Evolutionary conservation across 2,888 invertebrate species (phyloP), one percentile per base, ranked within the genome.

Genomic region (Nycteola revayana): DNA sequence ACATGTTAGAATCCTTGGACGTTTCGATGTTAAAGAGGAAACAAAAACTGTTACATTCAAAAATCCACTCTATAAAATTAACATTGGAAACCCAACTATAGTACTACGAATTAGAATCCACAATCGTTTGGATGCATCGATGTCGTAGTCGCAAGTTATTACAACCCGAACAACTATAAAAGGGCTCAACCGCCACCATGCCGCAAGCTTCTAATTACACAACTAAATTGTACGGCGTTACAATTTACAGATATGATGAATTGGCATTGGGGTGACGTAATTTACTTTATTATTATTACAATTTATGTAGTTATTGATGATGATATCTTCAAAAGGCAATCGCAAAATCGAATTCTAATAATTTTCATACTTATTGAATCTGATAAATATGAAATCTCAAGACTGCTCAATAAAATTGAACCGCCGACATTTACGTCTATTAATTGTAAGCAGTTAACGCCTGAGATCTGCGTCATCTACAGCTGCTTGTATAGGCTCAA

Each of bases 121-220:
- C 66, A 68, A 69, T 67, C 70, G 70, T 66, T 57, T 64, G 56
- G 66, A 68, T 69, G 64, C 74, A 71, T 48, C 64, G 31, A 51
- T 53, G 41, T 46, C 47, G 39, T 64, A 53, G 42, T 46, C 51
- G 50, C 47, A 50, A 42, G 49, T 60, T 52, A 49, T 42, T 27
- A 49, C 29, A 47, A 42, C 40, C 49, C 42, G 49, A 24, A 42
- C 28, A 44, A 54, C 40, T 54, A 54, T n/a, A 47, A 47, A 42
- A 60, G 57, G 65, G 50, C 43, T 45, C 50, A 61, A 69, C 80
- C 80, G 75, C 65, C 81, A 85, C 81, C 87, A 86, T 86, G 85
- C 86, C 77, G 68, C 80, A 85, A 87, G 84, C 85, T 60, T 48
- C 75, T 79, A 78, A 47, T 46, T 52, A 58, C 60, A 62, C 54